Percentiles rank a stretch among this genome's conserved stretches.
These are phyloP conservation scores for Helicoverpa zea DNA, from an alignment of 1,140 invertebrate genomes.

Conservation along the genomic window DNA sequence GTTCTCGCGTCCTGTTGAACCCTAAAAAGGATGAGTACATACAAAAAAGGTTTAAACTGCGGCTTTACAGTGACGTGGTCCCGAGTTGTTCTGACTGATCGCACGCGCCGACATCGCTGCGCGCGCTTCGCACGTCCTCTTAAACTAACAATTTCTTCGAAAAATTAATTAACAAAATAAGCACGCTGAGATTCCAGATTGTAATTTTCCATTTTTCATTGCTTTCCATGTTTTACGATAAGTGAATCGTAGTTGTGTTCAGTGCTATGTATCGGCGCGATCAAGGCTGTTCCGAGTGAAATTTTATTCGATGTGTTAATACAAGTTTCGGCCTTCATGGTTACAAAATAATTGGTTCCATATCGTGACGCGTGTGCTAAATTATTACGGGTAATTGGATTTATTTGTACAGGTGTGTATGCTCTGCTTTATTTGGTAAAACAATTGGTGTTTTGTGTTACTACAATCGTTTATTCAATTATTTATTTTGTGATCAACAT, in stretches of 20 bases:
- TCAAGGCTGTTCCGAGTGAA: conserved; percentile 23
- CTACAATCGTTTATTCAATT: neutral
- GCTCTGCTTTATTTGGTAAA: neutral
- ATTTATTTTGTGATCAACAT: neutral
- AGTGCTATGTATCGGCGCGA: neutral
- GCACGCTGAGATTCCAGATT: neutral
- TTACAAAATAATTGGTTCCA: conserved; percentile 32
- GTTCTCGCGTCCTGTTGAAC: conserved; percentile 57
- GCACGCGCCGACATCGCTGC: conserved; percentile 47
- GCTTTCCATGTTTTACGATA: conserved; percentile 11
- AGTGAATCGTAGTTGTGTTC: conserved; percentile 1
- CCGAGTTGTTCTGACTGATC: conserved; percentile 59
- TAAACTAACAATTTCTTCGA: conserved; percentile 17
- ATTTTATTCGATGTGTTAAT: conserved; percentile 44
- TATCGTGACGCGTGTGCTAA: conserved; percentile 4
- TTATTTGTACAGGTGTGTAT: conserved; percentile 29
- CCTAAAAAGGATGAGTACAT: conserved; percentile 66
- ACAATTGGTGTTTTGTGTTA: neutral
- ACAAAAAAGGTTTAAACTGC: conserved; percentile 61
- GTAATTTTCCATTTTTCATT: neutral
- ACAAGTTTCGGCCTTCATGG: conserved; percentile 16
- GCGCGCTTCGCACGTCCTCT: conserved; percentile 43
- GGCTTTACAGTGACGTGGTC: conserved; percentile 39
- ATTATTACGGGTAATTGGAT: conserved; percentile 1
- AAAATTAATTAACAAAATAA: conserved; percentile 15